A percentile compares a stretch with the other conserved stretches of the same genome.
Evolutionary conservation across 2,113 vertebrate species (phyloP).

Genomic region (Hemiscyllium ocellatum): DNA sequence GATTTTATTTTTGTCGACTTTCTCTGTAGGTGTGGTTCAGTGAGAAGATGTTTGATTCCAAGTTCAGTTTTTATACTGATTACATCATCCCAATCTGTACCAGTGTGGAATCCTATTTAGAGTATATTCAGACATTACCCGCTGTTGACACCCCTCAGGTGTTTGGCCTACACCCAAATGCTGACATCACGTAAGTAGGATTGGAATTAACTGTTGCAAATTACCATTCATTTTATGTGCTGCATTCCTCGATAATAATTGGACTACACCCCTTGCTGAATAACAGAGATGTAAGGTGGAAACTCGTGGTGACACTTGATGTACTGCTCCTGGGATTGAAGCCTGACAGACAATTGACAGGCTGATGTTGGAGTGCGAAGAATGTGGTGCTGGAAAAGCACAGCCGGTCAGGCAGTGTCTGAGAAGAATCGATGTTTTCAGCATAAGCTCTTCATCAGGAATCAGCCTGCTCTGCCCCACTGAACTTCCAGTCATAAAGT

Average conservation of each 20-base stretch:
- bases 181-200: constrained; percentile 61
- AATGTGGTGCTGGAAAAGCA: too few relatives aligned
- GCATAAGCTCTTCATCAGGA: too few relatives aligned
- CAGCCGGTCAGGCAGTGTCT: too few relatives aligned
- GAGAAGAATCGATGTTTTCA: too few relatives aligned
- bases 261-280: neutral
- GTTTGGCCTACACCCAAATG: constrained; percentile 67
- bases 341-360: too few relatives aligned
- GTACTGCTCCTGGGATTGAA: too few relatives aligned
- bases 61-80: constrained; percentile 61
- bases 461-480: too few relatives aligned
- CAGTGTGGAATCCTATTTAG: constrained; percentile 61
- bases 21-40: constrained; percentile 60
- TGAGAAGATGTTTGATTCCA: constrained; percentile 58
- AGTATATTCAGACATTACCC: constrained; percentile 62
- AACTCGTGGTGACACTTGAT: too few relatives aligned
- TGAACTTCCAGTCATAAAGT: too few relatives aligned
- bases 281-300: neutral
- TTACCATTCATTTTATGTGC: neutral
- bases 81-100: constrained; percentile 64
- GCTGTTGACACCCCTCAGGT: constrained; percentile 59
- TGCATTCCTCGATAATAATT: neutral
- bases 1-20: neutral
- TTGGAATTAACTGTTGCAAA: neutral
- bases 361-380: too few relatives aligned